These are phyloP conservation scores for Steinernema scapterisci DNA, from an alignment of 2,888 invertebrate species.

Conservation along the genomic window DNA sequence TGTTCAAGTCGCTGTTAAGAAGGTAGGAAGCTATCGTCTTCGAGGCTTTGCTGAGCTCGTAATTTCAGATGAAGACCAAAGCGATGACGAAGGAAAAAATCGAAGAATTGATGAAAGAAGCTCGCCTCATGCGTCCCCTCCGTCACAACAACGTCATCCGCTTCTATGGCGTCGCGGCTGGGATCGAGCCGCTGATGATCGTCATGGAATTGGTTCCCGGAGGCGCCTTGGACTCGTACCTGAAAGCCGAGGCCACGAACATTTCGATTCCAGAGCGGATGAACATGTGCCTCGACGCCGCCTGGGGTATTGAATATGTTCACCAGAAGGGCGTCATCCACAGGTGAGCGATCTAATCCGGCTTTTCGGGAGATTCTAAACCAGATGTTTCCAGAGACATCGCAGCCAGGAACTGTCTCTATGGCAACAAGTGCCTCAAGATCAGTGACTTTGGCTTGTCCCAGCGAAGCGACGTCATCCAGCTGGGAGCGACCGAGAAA, in stretches of 20 bases:
- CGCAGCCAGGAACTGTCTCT: conserved; percentile 16
- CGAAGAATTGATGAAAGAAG: conserved; percentile 73
- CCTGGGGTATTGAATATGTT: conserved; percentile 32
- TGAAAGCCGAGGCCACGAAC: conserved; percentile 2
- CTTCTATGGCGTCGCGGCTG: conserved; percentile 93
- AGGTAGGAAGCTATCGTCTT: conserved; percentile 4
- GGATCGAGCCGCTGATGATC: conserved; percentile 97
- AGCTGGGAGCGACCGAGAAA: conserved; percentile 30
- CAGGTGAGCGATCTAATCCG: too few species aligned
- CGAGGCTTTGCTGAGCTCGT: neutral
- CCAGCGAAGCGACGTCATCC: neutral
- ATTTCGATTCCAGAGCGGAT: conserved; percentile 35
- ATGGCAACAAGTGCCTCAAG: conserved; percentile 14
- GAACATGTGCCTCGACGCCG: conserved; percentile 38
- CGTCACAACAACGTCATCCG: conserved; percentile 94
- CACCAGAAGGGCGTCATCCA: conserved; percentile 20
- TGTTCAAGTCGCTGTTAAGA: conserved; percentile 33
- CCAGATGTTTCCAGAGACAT: conserved; percentile 19
- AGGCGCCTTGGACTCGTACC: conserved; percentile 38
- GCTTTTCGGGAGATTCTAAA: neutral
- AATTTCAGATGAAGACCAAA: conserved; percentile 34
- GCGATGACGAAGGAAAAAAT: conserved; percentile 39
- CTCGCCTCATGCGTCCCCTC: conserved; percentile 91
- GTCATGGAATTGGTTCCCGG: conserved; percentile 87
- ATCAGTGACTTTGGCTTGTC: conserved; percentile 20